Percentiles rank a stretch among this genome's conserved stretches.
Evolutionary conservation across 2,888 invertebrate species (phyloP).

Genomic region (Amiota mariae): DNA sequence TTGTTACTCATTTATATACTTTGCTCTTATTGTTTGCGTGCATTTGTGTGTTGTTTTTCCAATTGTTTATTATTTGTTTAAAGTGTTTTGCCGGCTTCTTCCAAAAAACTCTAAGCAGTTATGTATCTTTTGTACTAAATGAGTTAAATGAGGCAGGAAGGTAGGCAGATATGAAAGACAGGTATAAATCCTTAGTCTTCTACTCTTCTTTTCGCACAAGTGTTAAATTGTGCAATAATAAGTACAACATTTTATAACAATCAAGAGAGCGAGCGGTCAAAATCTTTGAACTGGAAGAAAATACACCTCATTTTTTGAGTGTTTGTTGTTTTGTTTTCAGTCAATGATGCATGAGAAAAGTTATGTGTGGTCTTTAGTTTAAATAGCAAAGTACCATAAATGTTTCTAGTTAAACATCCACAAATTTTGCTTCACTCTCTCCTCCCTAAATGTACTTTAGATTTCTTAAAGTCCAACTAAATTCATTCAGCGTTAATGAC

Average conservation of each 20-base stretch:
- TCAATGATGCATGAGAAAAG: no score
- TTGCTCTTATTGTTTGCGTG: background rate
- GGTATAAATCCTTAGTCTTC: background rate
- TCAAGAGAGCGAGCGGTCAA: conserved; percentile 32
- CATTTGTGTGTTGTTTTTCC: background rate
- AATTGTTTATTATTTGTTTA: conserved; percentile 35
- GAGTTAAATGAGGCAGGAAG: conserved; percentile 10
- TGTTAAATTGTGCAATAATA: conserved; percentile 47
- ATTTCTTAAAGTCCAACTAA: no score
- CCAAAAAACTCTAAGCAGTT: no score
- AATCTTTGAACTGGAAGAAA: background rate
- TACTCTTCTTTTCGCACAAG: conserved; percentile 52
- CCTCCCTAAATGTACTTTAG: no score
- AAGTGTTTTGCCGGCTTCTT: conserved; percentile 51
- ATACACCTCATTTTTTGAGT: no score
- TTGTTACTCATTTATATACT: conserved; percentile 61
- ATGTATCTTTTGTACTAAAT: background rate
- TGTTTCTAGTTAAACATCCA: no score
- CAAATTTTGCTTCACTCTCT: no score
- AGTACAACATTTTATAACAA: background rate
- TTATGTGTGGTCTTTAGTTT: no score
- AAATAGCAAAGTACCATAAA: no score
- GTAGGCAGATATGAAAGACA: no score
- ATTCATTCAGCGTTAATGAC: no score
- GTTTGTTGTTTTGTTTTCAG: no score